Conservation (phyloP, 53 echinoderm and acorn worm species). For the Arbacia lixula region DNA sequence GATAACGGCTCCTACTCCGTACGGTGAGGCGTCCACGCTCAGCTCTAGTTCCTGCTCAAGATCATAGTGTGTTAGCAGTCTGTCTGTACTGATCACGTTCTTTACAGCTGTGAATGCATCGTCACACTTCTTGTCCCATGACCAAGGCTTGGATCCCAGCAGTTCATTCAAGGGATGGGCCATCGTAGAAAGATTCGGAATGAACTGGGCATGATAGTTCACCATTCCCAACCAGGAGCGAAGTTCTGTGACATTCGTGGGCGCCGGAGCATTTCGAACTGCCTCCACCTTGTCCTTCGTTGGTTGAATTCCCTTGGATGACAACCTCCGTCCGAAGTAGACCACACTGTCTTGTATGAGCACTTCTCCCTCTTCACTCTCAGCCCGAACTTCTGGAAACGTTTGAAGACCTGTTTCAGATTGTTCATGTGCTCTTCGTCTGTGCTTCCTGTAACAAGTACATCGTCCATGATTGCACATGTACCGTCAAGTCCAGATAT, state of each 20-base stretch:
- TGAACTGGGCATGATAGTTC: not conserved
- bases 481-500: constrained; percentile 36
- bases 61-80: constrained; percentile 48
- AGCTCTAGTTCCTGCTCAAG: no score
- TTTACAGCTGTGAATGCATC: no score
- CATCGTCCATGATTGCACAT: constrained; percentile 63
- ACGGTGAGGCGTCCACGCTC: no score
- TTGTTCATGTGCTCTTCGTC: not conserved
- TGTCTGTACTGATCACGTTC: no score
- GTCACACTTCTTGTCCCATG: no score
- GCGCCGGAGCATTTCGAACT: not conserved
- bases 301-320: not conserved
- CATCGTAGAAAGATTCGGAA: no score
- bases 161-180: no score
- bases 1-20: no score
- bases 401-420: not conserved
- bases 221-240: not conserved
- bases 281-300: not conserved
- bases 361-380: not conserved
- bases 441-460: constrained; percentile 36
- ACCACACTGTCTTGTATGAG: not conserved
- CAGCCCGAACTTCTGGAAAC: not conserved
- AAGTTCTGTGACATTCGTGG: not conserved
- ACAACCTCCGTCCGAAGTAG: not conserved
- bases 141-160: no score